A percentile compares a stretch with the other conserved stretches of the same genome.
Conservation (phyloP, 2,888 invertebrate species). For the Eledona agricola region DNA sequence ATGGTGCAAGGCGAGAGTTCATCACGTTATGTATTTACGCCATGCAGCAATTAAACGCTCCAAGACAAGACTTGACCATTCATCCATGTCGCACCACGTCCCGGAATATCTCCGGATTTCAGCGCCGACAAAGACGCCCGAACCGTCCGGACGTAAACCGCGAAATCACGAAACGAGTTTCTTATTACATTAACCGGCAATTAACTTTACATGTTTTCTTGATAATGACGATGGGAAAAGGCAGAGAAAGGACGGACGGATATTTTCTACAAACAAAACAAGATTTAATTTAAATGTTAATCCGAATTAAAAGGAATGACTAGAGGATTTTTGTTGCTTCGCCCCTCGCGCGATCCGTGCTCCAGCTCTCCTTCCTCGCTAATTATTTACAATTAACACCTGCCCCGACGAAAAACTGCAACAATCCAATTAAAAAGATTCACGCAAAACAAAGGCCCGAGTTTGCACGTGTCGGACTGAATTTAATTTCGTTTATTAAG, state of each 20-base stretch:
- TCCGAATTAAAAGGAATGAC: slow-evolving; percentile 34
- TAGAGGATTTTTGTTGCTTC: slow-evolving; percentile 28
- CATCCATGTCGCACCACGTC: slow-evolving; percentile 43
- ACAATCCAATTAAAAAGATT: slow-evolving; percentile 26
- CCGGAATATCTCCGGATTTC: slow-evolving; percentile 33
- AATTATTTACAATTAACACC: slow-evolving; percentile 29
- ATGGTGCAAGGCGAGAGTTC: slow-evolving; percentile 43
- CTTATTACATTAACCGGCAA: slow-evolving; percentile 49
- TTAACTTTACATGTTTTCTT: slow-evolving; percentile 50
- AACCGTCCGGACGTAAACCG: slow-evolving; percentile 42
- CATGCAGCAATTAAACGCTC: slow-evolving; percentile 45
- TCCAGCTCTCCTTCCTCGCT: too few relatives aligned
- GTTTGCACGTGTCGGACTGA: too few relatives aligned
- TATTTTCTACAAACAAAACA: slow-evolving; percentile 28
- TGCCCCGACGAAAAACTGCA: slow-evolving; percentile 18
- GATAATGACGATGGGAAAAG: slow-evolving; percentile 32
- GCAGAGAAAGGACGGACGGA: slow-evolving; percentile 9
- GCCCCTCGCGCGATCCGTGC: too few relatives aligned
- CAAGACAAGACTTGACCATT: slow-evolving; percentile 35
- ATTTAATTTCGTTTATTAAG: slow-evolving; percentile 45
- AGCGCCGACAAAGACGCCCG: slow-evolving; percentile 44
- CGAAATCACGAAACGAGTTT: slow-evolving; percentile 47
- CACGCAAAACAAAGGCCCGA: too few relatives aligned
- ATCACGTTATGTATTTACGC: slow-evolving; percentile 43
- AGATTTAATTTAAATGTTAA: slow-evolving; percentile 35